Evolutionary conservation across 2,113 vertebrate genomes (phyloP), one percentile per base, ranked within the genome.

Genomic region (Nerophis lumbriciformis): DNA sequence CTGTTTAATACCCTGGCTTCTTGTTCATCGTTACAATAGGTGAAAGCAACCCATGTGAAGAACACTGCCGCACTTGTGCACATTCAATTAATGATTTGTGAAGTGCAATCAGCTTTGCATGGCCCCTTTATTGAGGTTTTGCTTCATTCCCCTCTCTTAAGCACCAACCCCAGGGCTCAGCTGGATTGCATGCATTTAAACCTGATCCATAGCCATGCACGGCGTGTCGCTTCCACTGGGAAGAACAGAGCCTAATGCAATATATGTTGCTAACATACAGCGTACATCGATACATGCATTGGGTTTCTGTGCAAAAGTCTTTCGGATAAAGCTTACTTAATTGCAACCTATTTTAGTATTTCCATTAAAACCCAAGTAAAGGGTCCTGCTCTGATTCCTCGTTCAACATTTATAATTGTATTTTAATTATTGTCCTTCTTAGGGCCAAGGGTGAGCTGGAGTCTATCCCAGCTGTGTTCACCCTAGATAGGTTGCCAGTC

Each of bases 141-240:
- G 66, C 61, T 62, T 69, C 47, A 42, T 67, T 60, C 59, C 53
- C 54, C 36, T 63, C 45, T 47, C 49, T 67, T 54, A 67, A 59
- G 64, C 67, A 53, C 48, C 35, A 39, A 19, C 65, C 58, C 48
- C 36, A 15, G 58, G 57, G 69, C 61, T 59, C 58, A 13, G 36
- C 6, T 60, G 62, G 74, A 65, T 69, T 59, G 62, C 59, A 59
- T 51, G 53, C 59, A 55, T 65, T 66, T 59, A 73, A 39, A 65
- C 48, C 61, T 35, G 65, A 57, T 72, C 53, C n/a, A 44, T 69
- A 19, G 61, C 45, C 63, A 38, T 69, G 54, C 62, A 63, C 51
- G 60, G 21, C 42, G 5, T 11, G 44, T 66, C 35, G 52, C 2
- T 48, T 68, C 48, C 61, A 65, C 21, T 16, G n/a, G 65, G 19